phyloP scores from a whole-genome alignment of 2,113 vertebrate genomes.

The Dasyprocta punctata region DNA sequence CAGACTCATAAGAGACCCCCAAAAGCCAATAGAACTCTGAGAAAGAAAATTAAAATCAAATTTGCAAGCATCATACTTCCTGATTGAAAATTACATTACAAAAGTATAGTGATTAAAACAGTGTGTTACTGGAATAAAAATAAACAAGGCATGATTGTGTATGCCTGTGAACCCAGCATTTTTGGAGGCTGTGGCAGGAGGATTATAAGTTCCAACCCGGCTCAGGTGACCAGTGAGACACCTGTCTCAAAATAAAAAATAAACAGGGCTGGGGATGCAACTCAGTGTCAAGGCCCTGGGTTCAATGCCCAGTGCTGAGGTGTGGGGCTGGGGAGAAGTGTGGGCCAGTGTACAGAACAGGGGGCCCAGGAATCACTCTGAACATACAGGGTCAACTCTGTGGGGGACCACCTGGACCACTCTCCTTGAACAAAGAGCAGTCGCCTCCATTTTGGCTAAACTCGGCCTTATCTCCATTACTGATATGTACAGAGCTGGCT shows the following conservation, averaged over 20 bases:
- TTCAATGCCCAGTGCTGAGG: not conserved
- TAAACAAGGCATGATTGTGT: not conserved
- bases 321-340: not conserved
- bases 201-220: not conserved
- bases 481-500: too few species aligned
- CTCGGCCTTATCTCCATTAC: too few species aligned
- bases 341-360: not conserved
- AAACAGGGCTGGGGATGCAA: not conserved
- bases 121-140: not conserved
- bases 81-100: not conserved
- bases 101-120: not conserved
- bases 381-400: not conserved
- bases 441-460: too few species aligned
- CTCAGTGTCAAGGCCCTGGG: not conserved
- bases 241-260: not conserved
- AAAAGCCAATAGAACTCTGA: not conserved
- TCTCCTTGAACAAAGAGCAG: too few species aligned
- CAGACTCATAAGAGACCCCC: not conserved
- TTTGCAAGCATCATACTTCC: not conserved
- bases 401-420: too few species aligned
- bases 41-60: not conserved
- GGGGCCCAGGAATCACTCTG: not conserved
- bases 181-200: not conserved
- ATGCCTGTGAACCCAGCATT: not conserved
- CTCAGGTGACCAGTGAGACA: not conserved